Conservation (phyloP, 2,888 invertebrate genomes). For the Aelia acuminata region DNA sequence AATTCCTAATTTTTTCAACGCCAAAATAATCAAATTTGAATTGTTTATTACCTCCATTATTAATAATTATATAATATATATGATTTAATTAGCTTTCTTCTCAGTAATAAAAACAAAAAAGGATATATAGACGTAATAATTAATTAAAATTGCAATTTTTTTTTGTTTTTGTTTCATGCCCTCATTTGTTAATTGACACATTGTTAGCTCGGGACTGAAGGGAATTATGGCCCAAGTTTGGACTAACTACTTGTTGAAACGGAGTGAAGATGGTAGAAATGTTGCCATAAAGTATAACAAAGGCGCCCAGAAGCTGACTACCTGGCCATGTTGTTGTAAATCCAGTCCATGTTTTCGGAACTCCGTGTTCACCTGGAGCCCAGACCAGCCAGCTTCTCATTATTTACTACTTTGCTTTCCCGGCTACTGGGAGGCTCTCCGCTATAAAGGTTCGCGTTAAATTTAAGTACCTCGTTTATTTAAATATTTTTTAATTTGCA, state of each 20-base stretch:
- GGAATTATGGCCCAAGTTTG: background rate
- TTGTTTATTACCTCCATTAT: too few species aligned
- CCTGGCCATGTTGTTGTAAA: conserved; percentile 12
- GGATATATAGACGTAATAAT: too few species aligned
- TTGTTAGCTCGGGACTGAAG: background rate
- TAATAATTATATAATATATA: too few species aligned
- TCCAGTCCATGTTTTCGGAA: background rate
- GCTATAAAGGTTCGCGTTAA: background rate
- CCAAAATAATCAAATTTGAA: too few species aligned
- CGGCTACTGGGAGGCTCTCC: background rate
- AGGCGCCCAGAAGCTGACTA: background rate
- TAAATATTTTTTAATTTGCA: background rate
- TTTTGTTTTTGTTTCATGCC: too few species aligned
- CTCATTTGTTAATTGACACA: background rate
- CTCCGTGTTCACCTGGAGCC: too few species aligned
- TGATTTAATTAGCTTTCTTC: too few species aligned
- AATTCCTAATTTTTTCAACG: too few species aligned
- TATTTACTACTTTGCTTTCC: conserved; percentile 1
- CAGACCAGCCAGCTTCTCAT: background rate
- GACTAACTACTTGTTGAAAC: background rate
- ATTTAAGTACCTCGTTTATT: background rate
- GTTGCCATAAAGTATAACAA: background rate
- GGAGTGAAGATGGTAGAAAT: background rate
- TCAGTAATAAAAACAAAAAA: too few species aligned
- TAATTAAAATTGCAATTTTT: too few species aligned